Conservation (phyloP, 2,888 invertebrate genomes). For the Micropterix aruncella region DNA sequence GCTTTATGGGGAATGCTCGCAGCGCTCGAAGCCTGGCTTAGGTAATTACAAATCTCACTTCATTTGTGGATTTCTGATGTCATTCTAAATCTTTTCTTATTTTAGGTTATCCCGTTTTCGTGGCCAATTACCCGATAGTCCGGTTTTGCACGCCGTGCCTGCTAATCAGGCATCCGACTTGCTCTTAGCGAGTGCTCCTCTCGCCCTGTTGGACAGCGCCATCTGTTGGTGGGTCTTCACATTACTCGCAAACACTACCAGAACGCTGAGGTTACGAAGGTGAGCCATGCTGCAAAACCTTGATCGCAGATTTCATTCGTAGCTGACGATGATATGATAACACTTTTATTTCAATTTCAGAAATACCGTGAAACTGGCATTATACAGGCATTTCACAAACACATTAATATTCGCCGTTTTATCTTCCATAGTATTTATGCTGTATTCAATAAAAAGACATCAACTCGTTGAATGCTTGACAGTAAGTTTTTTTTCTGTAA, state of each 20-base stretch:
- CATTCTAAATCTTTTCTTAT: not conserved
- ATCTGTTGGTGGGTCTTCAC: constrained; percentile 94
- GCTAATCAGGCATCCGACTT: constrained; percentile 16
- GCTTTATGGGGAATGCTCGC: constrained; percentile 71
- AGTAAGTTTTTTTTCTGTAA: too few species aligned
- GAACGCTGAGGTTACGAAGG: constrained; percentile 73
- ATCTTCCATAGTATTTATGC: constrained; percentile 85
- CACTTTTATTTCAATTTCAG: too few species aligned
- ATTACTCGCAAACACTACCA: constrained; percentile 75
- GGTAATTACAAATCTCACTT: constrained; percentile 23
- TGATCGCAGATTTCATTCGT: too few species aligned
- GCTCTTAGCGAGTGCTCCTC: constrained; percentile 69
- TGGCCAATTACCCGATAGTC: not conserved
- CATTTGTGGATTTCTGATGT: not conserved
- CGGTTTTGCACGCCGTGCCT: constrained; percentile 1
- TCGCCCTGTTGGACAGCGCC: constrained; percentile 72
- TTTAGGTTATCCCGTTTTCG: not conserved
- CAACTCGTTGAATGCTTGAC: constrained; percentile 60
- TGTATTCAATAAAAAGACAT: constrained; percentile 80
- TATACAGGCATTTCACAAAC: constrained; percentile 91
- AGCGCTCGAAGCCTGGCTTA: constrained; percentile 73
- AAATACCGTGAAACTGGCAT: constrained; percentile 77
- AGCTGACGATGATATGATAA: too few species aligned
- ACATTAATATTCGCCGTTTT: constrained; percentile 83
- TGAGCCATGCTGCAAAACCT: constrained; percentile 16